Evolutionary conservation across 2,797 vertebrate genomes (phyloP), one percentile per base, ranked within the genome.

Genomic region (Neostethus bicornis): DNA sequence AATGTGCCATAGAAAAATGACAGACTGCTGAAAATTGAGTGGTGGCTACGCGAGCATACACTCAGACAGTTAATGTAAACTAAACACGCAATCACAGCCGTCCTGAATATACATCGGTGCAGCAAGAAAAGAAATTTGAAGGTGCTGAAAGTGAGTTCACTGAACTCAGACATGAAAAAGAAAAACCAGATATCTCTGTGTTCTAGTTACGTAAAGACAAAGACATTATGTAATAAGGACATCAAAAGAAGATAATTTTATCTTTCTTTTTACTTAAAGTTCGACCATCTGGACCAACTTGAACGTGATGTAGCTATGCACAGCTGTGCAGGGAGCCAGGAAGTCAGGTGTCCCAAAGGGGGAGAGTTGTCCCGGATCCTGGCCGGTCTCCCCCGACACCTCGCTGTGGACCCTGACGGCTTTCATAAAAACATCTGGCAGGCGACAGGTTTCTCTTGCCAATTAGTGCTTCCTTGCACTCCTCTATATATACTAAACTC

Each of bases 391-490:
- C 84, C 68, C 76, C 48, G 20, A 86, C 84, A 85, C 79, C 75
- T 86, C 70, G 14, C 51, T n/a, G 43, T 21, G 43, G 61, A 78
- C 80, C 77, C 74, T 72, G 78, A 81, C 62, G 19, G 63, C 72
- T 83, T 88, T 82, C 55, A 73, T 77, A 77, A 66, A 61, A 83
- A 88, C 87, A 91, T 90, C 86, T 91, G 90, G 87, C 71, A 31
- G 70, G 46, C 74, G 80, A 79, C 79, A 74, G 65, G 70, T 84
- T 66, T 72, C 70, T 75, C 58, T 70, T 50, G 70, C 86, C 83
- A 90, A 88, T 88, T 91, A 90, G 77, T 64, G 61, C 70, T 79
- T 68, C 76, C 56, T 51, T 52, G 51, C 55, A 32, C 60, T 68
- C 34, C 11, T 45, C 46, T 44, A 19, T 17, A 23, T 75, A 28